Evolutionary conservation across 2,797 vertebrate genomes (phyloP).

Genomic region (Peromyscus eremicus): DNA sequence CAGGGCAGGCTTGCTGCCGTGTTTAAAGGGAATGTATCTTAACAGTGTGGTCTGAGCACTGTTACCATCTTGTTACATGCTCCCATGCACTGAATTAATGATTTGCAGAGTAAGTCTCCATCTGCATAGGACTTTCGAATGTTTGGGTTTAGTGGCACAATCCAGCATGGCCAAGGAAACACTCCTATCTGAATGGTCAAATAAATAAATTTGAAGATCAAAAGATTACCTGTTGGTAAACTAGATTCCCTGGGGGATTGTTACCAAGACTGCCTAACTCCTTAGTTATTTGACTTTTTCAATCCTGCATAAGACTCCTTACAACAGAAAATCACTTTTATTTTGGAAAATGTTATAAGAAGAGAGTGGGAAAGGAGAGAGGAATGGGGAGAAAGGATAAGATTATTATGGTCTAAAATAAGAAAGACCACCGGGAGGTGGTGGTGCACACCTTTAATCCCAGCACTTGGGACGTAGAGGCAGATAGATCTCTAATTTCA

Average conservation of each 20-base stretch:
- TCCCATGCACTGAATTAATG: not conserved
- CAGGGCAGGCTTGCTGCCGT: not conserved
- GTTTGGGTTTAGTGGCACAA: not conserved
- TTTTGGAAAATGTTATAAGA: not conserved
- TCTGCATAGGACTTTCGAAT: not conserved
- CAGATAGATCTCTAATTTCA: not conserved
- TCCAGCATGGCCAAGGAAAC: not conserved
- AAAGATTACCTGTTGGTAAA: not conserved
- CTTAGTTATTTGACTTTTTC: conserved; percentile 2
- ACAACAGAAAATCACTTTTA: not conserved
- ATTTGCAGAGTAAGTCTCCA: not conserved
- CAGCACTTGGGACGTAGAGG: not conserved
- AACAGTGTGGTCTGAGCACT: conserved; percentile 49
- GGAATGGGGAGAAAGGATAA: not conserved
- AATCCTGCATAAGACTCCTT: not conserved
- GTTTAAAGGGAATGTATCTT: not conserved
- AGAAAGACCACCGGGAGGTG: not conserved
- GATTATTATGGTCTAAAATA: not conserved
- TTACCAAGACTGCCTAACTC: not conserved
- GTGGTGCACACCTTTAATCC: not conserved
- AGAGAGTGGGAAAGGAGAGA: not conserved
- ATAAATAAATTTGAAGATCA: not conserved
- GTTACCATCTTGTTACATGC: not conserved
- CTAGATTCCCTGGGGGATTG: not conserved
- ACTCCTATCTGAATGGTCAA: not conserved